Evolutionary conservation across 1,140 invertebrate genomes (phyloP).

Genomic region (Drosophila ohnishii): DNA sequence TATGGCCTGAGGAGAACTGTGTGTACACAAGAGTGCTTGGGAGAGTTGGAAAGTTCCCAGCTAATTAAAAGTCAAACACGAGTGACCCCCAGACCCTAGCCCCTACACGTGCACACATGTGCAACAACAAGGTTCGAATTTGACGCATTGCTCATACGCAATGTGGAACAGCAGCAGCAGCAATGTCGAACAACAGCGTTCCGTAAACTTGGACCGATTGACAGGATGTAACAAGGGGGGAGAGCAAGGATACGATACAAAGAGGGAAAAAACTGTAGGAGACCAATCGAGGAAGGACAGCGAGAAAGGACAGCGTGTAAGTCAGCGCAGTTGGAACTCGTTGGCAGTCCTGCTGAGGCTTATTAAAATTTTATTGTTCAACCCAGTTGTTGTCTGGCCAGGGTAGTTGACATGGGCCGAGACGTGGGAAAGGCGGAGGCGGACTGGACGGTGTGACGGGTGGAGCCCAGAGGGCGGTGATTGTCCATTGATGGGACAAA

Average conservation of each 20-base stretch:
- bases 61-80: conserved; percentile 47
- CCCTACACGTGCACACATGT: background rate
- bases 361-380: conserved; percentile 67
- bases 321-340: conserved; percentile 30
- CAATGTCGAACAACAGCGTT: conserved; percentile 32
- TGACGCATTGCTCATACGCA: conserved; percentile 50
- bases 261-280: background rate
- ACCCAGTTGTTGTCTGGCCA: conserved; percentile 43
- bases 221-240: conserved; percentile 2
- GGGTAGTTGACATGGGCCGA: conserved; percentile 40
- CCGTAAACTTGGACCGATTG: conserved; percentile 27
- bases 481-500: conserved; percentile 55
- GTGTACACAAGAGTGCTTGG: background rate
- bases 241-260: conserved; percentile 7
- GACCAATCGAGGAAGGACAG: conserved; percentile 14
- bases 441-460: conserved; percentile 7
- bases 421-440: conserved; percentile 9
- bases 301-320: conserved; percentile 15
- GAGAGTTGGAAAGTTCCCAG: conserved; percentile 9
- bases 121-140: conserved; percentile 26
- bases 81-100: background rate
- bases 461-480: conserved; percentile 19
- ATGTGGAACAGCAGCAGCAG: conserved; percentile 35
- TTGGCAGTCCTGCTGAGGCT: conserved; percentile 43
- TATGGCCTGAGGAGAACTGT: background rate